Evolutionary conservation across 2,888 invertebrate species (phyloP).

Genomic region (Napeogenes sylphis): DNA sequence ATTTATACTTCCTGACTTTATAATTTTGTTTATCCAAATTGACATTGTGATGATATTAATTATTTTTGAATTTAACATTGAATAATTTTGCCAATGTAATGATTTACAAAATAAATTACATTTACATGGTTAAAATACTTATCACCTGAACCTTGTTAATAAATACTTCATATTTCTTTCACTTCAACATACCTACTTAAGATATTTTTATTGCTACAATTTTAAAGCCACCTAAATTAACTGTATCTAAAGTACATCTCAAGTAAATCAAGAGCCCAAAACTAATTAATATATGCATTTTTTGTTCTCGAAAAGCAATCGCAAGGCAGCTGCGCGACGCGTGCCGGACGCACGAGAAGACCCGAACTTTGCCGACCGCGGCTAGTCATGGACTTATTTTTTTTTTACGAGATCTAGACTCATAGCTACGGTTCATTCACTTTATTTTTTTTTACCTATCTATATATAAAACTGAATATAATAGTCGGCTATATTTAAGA

Average conservation of each 20-base stretch:
- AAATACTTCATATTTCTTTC: no score
- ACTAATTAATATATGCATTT: conserved; percentile 35
- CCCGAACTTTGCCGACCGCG: conserved; percentile 55
- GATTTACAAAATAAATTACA: no score
- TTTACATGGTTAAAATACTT: no score
- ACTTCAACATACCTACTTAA: no score
- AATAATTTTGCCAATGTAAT: no score
- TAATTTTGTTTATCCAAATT: neutral
- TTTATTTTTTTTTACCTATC: no score
- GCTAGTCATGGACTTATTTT: neutral
- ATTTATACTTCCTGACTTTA: conserved; percentile 1
- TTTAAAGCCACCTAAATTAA: neutral
- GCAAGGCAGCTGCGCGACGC: conserved; percentile 60
- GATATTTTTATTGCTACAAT: no score
- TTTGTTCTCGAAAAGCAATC: conserved; percentile 46
- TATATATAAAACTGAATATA: no score
- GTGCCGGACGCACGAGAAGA: conserved; percentile 68
- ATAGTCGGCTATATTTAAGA: no score
- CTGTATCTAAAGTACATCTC: conserved; percentile 12
- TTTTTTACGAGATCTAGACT: no score
- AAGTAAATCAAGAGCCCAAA: conserved; percentile 28
- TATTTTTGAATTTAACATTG: neutral
- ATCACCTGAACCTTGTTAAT: no score
- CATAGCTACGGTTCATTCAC: no score
- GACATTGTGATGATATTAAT: neutral